Base-by-base conservation (phyloP, 2,797 vertebrate species). In the Gallinago nigripennis region DNA sequence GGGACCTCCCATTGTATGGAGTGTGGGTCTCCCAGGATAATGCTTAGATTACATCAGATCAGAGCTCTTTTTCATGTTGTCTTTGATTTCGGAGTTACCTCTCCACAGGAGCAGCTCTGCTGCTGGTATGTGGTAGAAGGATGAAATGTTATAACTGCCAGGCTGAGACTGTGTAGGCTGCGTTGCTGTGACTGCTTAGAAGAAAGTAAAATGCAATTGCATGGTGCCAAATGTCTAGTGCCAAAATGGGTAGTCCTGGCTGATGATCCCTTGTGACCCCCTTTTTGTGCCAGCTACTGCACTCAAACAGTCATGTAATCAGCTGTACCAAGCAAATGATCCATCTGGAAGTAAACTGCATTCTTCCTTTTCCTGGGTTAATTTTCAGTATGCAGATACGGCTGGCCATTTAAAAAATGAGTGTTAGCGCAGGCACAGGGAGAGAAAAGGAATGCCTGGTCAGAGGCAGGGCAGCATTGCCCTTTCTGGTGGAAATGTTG, bases 321-420 rank as follows among this genome's bases (percentile, higher is more conserved):
- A 66, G 11, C 50, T 79, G 77, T 61, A 78, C 41, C 77, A 72
- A 84, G n/a, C 37, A 76, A 72, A 65, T n/a, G 27, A 77, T 73
- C 76, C 31, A 9, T 61, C 61, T 71, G 43, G 61, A 78, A 79
- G 46, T 43, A 79, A 39, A 66, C 0, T 54, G 48, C 0, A 28
- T 81, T 88, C 82, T 81, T 60, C 6, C 24, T 89, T 91, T 83
- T 63, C 24, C 25, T 76, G 27, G 53, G 23, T 86, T 84, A 51
- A 50, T 92, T 81, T 86, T 88, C 81, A 73, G n/a, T 82, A 45
- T 31, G 16, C 8, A 70, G 64, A 11, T 78, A 9, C 1, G n/a
- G 20, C 37, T 81, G 31, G 30, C 57, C 30, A 14, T 48, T 35
- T 83, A 24, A 8, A 76, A 86, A 46, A 75, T 33, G 30, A 65